Evolutionary conservation across 2,797 vertebrate species (phyloP), one percentile per base, ranked within the genome.

Genomic region (Aselliscus stoliczkanus): DNA sequence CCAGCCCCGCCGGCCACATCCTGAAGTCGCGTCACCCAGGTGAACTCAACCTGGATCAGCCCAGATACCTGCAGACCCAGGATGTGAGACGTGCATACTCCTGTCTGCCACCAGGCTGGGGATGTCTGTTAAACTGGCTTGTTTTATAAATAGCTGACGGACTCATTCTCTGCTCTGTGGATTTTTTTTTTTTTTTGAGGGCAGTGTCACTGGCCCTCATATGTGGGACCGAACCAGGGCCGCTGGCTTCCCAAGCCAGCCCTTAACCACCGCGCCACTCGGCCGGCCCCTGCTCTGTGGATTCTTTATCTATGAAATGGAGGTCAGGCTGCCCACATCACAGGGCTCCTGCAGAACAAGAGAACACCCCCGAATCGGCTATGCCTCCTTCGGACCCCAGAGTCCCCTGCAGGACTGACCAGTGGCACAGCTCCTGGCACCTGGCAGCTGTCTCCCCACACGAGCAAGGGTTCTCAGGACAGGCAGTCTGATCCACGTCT

Each of bases 341-440:
- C 58, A 60, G 58, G 58, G 4, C 23, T 1, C 52, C 52, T 0
- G 10, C 50, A 23, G 47, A 50, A 15, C 15, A 50, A 50, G 47
- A 14, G 47, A 15, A 14, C 47, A 50, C 13, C 14, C 47, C 47
- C 13, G 47, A 50, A 50, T 14, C 2, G 11, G 25, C 31, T 47
- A 2, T 3, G 27, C 37, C 39, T 21, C 47, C 31, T 12, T 25
- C 23, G 65, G 52, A 12, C 17, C 58, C 37, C 2, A 11, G 4
- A 21, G 25, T 39, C 7, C 8, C 52, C 54, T 58, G 42, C 4
- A 12, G 62, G 44, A 25, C 50, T 18, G 23, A 14, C 21, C 39
- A 17, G 44, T 27, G 1, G 27, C 0, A 3, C 10, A 4, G 25
- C 13, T 1, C 42, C 18, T 7, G 2, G 44, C 14, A 1, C 2